A percentile compares a stretch with the other conserved stretches of the same genome.
phyloP scores from a whole-genome alignment of 2,797 vertebrate species.

The Rhinophrynus dorsalis region DNA sequence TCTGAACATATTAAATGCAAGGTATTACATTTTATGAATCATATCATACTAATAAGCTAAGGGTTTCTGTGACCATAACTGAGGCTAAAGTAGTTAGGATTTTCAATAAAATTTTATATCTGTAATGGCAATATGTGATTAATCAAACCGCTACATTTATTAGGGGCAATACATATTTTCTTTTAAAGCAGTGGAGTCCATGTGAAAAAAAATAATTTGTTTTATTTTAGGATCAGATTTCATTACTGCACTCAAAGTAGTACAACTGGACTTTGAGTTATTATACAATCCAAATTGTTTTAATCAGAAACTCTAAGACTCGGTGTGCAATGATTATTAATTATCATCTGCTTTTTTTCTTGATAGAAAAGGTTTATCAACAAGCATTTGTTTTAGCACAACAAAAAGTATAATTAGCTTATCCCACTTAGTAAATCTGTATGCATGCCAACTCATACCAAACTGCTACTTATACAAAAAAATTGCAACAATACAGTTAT shows the following conservation, averaged over 20 bases:
- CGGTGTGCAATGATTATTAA: conserved; percentile 76
- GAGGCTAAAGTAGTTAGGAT: not conserved
- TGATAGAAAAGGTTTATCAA: conserved; percentile 81
- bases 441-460: conserved; percentile 83
- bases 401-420: conserved; percentile 82
- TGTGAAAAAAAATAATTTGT: conserved; percentile 80
- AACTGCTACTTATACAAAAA: conserved; percentile 79
- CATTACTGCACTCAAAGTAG: conserved; percentile 77
- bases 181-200: conserved; percentile 73
- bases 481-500: conserved; percentile 84
- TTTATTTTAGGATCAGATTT: conserved; percentile 81
- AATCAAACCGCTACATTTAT: not conserved
- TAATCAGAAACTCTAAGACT: conserved; percentile 74
- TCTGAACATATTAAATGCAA: not conserved
- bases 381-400: conserved; percentile 82
- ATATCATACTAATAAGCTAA: not conserved
- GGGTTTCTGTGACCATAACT: not conserved
- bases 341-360: conserved; percentile 76
- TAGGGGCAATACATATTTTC: not conserved
- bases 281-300: conserved; percentile 78
- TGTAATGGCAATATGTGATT: not conserved
- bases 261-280: conserved; percentile 76
- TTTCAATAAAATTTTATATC: not conserved
- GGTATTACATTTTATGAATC: not conserved
- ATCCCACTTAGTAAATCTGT: conserved; percentile 81